A percentile compares a stretch with the other conserved stretches of the same genome.
phyloP scores from a whole-genome alignment of 2,797 vertebrate genomes.

The Naso thynnoides region DNA sequence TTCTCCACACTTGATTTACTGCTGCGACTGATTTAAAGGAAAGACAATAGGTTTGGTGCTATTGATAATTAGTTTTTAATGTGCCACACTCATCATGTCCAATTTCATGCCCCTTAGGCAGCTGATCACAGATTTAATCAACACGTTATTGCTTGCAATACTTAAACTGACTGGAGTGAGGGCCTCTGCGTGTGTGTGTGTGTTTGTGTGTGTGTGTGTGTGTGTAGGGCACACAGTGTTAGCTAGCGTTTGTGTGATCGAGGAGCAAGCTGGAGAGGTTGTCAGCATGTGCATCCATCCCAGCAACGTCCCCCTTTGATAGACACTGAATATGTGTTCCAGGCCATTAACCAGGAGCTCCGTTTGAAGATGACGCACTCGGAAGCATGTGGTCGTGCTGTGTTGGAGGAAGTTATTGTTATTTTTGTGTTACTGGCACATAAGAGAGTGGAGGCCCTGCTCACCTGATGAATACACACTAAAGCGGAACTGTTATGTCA shows the following conservation, averaged over 20 bases:
- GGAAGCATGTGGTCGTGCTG: conserved; percentile 32
- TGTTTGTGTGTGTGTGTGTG: conserved; percentile 32
- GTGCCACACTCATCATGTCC: conserved; percentile 85
- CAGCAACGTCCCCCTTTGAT: conserved; percentile 67
- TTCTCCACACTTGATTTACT: conserved; percentile 78
- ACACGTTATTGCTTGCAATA: conserved; percentile 80
- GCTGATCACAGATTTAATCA: conserved; percentile 84
- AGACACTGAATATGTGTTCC: conserved; percentile 73
- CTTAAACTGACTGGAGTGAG: conserved; percentile 70
- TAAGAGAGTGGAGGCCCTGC: conserved; percentile 24
- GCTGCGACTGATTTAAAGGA: conserved; percentile 69
- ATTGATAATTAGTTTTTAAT: conserved; percentile 87
- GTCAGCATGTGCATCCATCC: conserved; percentile 74
- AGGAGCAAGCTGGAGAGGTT: conserved; percentile 41
- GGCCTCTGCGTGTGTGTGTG: conserved; percentile 17
- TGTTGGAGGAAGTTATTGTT: conserved; percentile 48
- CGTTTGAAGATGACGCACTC: conserved; percentile 57
- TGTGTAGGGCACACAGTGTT: conserved; percentile 25
- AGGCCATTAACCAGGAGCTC: conserved; percentile 66
- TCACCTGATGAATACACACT: conserved; percentile 56
- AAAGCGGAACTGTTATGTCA: not conserved
- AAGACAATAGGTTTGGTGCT: conserved; percentile 79
- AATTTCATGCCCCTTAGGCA: conserved; percentile 85
- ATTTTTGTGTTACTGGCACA: conserved; percentile 41
- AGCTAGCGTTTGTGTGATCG: conserved; percentile 45